A percentile compares a stretch with the other conserved stretches of the same genome.
Evolutionary conservation across 2,888 invertebrate species (phyloP).

Genomic region (Ichneumoninae sp.): DNA sequence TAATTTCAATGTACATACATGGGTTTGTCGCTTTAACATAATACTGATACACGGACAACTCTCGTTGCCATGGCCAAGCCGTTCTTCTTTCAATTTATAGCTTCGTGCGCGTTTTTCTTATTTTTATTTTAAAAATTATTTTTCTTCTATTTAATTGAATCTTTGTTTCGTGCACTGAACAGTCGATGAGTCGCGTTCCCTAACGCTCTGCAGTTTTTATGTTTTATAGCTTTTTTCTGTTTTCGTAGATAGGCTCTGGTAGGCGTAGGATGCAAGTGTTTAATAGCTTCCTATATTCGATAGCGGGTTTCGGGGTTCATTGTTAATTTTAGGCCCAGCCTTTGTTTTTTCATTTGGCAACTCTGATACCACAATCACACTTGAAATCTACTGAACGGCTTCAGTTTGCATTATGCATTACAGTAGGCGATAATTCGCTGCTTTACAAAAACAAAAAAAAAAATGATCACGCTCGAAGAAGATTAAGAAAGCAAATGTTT

Average conservation of each 20-base stretch:
- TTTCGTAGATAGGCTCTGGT: slow-evolving; percentile 21
- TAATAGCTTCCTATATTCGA: slow-evolving; percentile 16
- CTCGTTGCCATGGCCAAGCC: slow-evolving; percentile 74
- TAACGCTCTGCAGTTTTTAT: neutral
- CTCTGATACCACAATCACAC: slow-evolving; percentile 76
- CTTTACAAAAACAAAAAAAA: neutral
- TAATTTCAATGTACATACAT: slow-evolving; percentile 43
- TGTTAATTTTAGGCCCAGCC: slow-evolving; percentile 59
- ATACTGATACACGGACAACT: slow-evolving; percentile 81
- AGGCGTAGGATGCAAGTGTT: neutral
- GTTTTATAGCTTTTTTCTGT: neutral
- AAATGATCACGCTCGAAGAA: slow-evolving; percentile 29
- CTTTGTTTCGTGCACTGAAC: neutral
- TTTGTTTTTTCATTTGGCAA: slow-evolving; percentile 71
- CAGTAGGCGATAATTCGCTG: slow-evolving; percentile 30
- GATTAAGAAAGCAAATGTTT: slow-evolving; percentile 21
- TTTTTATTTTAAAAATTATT: neutral
- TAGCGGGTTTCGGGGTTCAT: slow-evolving; percentile 41
- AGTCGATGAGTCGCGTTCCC: neutral
- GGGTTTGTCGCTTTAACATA: slow-evolving; percentile 76
- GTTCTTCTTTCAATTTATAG: slow-evolving; percentile 48
- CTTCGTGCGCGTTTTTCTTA: neutral
- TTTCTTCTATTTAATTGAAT: neutral
- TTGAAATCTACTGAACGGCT: slow-evolving; percentile 81
- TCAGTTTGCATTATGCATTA: slow-evolving; percentile 64